Evolutionary conservation across 2,113 vertebrate species (phyloP).

Genomic region (Ellobius talpinus): DNA sequence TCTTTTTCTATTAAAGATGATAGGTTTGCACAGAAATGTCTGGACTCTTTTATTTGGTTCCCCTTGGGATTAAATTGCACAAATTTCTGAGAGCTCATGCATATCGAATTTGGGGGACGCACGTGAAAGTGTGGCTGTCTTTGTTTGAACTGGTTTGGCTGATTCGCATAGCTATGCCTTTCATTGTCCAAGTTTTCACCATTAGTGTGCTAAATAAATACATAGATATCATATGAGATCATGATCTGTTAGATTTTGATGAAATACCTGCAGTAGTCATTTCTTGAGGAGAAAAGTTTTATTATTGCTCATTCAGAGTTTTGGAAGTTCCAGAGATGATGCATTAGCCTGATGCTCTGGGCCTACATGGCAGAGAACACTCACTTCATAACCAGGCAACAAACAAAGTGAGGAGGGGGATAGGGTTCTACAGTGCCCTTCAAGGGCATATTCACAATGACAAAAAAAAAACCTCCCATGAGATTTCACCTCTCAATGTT

Average conservation of each 20-base stretch:
- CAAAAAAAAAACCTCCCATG: background rate
- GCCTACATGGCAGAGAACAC: background rate
- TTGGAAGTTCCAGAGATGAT: background rate
- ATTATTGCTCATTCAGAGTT: background rate
- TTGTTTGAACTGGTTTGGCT: conserved; percentile 4
- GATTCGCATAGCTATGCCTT: background rate
- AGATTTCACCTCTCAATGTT: background rate
- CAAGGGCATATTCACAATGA: background rate
- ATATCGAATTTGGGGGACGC: background rate
- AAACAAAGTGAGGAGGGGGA: background rate
- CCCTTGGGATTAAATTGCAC: conserved; percentile 33
- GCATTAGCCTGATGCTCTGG: background rate
- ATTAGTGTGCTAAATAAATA: background rate
- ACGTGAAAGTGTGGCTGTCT: background rate
- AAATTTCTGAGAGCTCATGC: conserved; percentile 18
- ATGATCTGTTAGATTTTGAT: background rate
- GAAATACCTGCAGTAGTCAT: background rate
- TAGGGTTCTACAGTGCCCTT: background rate
- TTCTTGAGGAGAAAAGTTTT: background rate
- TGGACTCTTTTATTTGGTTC: conserved; percentile 34
- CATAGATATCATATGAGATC: background rate
- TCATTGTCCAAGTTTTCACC: background rate
- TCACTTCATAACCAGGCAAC: background rate
- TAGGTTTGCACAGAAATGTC: conserved; percentile 44
- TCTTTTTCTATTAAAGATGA: conserved; percentile 26